These are phyloP conservation scores for Bubalus kerabau DNA, from an alignment of 2,113 vertebrate genomes.

Conservation along the genomic window DNA sequence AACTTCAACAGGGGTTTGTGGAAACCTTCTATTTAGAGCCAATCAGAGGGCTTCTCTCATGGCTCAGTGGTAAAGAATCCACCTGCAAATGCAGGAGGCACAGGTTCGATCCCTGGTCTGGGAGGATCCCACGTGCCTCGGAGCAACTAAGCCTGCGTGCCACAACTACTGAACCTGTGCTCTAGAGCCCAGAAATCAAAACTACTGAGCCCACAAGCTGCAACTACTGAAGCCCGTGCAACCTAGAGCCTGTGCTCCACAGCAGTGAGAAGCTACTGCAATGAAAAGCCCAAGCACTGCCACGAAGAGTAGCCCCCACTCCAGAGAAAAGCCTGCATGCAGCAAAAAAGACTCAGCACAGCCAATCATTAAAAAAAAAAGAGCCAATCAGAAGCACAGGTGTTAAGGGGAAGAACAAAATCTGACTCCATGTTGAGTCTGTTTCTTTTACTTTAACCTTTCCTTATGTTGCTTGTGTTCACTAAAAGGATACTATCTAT, in stretches of 20 bases:
- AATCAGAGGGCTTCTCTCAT: neutral
- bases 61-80: neutral
- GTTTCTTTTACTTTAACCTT: neutral
- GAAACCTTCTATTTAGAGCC: neutral
- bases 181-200: neutral
- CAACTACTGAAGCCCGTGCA: neutral
- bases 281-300: neutral
- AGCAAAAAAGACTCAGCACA: neutral
- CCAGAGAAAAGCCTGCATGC: neutral
- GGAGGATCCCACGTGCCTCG: neutral
- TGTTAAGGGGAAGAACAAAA: neutral
- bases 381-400: neutral
- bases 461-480: neutral
- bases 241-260: neutral
- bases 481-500: neutral
- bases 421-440: neutral
- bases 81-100: neutral
- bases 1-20: neutral
- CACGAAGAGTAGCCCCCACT: rapidly evolving
- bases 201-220: neutral
- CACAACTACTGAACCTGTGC: neutral
- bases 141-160: neutral
- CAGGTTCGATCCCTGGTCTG: neutral
- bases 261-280: neutral
- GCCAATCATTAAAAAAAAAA: neutral